Conservation (phyloP, 2,113 vertebrate species). For the Cebidichthys violaceus region DNA sequence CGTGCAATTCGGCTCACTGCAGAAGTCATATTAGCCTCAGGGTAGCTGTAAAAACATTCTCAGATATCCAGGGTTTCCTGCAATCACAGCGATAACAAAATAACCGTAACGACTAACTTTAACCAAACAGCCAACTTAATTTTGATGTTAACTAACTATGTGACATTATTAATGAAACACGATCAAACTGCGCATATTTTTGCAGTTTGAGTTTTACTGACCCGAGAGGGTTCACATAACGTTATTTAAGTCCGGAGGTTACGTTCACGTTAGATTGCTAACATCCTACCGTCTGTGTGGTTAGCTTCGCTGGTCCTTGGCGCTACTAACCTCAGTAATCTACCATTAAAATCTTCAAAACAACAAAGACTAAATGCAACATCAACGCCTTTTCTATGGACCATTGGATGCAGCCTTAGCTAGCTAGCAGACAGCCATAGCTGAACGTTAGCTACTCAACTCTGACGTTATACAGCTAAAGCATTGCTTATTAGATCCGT, state of each 20-base stretch:
- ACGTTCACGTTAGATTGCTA: conserved; percentile 62
- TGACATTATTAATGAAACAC: not conserved
- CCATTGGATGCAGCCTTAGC: conserved; percentile 24
- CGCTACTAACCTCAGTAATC: not conserved
- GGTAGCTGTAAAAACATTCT: not conserved
- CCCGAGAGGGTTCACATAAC: not conserved
- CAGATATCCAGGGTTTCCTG: not conserved
- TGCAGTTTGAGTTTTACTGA: not conserved
- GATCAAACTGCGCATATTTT: not conserved
- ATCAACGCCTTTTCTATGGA: not conserved
- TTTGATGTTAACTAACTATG: not conserved
- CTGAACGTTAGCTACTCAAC: not conserved
- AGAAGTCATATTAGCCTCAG: not conserved
- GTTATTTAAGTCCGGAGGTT: conserved; percentile 50
- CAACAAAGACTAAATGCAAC: not conserved
- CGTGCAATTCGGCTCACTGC: not conserved
- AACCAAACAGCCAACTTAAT: not conserved
- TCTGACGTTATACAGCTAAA: conserved; percentile 5
- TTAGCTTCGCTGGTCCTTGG: conserved; percentile 24
- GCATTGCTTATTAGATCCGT: rapidly evolving
- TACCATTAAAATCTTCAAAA: not conserved
- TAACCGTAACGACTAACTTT: not conserved
- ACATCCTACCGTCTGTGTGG: not conserved
- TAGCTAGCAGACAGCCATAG: conserved; percentile 56
- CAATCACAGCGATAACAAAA: not conserved